These are phyloP conservation scores for Daboia siamensis DNA, from an alignment of 2,113 vertebrate species.

Conservation along the genomic window DNA sequence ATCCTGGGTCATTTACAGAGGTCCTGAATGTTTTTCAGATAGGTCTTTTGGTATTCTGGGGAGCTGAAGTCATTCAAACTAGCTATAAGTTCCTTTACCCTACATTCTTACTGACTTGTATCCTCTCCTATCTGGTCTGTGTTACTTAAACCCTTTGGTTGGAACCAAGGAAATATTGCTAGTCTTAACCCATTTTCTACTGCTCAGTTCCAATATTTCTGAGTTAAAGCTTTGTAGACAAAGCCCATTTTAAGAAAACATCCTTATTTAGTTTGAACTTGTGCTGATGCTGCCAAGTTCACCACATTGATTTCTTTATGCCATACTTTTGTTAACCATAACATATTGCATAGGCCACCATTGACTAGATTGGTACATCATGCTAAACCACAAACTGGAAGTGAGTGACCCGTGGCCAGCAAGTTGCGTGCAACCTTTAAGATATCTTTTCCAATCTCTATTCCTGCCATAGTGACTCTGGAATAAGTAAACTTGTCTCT, in stretches of 20 bases:
- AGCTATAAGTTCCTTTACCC: neutral
- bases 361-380: neutral
- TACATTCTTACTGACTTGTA: neutral
- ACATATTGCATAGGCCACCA: neutral
- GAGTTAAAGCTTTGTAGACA: neutral
- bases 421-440: neutral
- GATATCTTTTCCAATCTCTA: neutral
- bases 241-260: neutral
- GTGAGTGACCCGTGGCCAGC: neutral
- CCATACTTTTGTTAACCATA: neutral
- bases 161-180: neutral
- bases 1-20: neutral
- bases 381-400: neutral
- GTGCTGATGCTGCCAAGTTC: neutral
- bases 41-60: neutral
- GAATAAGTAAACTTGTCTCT: neutral
- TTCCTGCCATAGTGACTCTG: neutral
- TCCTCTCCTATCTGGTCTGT: neutral
- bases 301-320: neutral
- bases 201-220: neutral
- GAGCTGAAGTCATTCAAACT: neutral
- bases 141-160: neutral
- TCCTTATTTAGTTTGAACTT: neutral
- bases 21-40: neutral
- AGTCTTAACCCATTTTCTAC: neutral